Base-by-base conservation (phyloP, 2,888 invertebrate species). In the Thecophora atra region DNA sequence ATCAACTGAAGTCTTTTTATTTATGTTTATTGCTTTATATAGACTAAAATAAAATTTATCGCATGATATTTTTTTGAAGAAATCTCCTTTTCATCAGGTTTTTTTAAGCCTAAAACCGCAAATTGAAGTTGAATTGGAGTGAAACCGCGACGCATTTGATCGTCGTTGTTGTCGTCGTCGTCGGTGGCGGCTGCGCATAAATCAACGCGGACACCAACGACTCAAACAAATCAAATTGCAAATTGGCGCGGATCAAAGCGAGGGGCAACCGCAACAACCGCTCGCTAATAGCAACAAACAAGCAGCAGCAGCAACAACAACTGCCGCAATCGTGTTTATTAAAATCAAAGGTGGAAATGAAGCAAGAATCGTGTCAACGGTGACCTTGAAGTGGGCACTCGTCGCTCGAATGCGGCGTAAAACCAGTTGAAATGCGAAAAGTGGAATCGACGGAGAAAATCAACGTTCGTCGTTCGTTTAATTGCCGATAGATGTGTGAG, bases 291-390 rank as follows among this genome's bases (percentile, higher is more conserved):
- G 37, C 26, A 62, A 17, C 62, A 62, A 30, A 37, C 37, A 6
- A 62, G 62, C 62, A 30, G 11, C n/a, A 63, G 21, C 42, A 63
- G 15, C 42, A 63, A 42, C 44, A 42, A 44, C 63, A 47, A 47
- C 44, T 4, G 17, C 30, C 28, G 26, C 37, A 37, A 64, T 28
- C n/a, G 66, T 47, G 58, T 64, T 60, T 60, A 60, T 60, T 51
- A 52, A 15, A 28, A 21, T 11, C 28, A 30, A 67, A 67, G 21
- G 54, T 54, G 30, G 54, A 67, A 54, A 64, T 26, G 63, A 70
- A 65, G 70, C 68, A 72, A 74, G 67, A 75, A 73, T 77, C 76
- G 76, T 77, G 76, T 74, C 72, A 74, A 74, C 69, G 69, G 68
- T 75, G 76, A 77, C 76, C 76, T 77, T 77, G 76, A 42, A 63